Evolutionary conservation across 35 echinoderm and acorn worm species (phyloP).

Genomic region (Apostichopus parvimensis): DNA sequence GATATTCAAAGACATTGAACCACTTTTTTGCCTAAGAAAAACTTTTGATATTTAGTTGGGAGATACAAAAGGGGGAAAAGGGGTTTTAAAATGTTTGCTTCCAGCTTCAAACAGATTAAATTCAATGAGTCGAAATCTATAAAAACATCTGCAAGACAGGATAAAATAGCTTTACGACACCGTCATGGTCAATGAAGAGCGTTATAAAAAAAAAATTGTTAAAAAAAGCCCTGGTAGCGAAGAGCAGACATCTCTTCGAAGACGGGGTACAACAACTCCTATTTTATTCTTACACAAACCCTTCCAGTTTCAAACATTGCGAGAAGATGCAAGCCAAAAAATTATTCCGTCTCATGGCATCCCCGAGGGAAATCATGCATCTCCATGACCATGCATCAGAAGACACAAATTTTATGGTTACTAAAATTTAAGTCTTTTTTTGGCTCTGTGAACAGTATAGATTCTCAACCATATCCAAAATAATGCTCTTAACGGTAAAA

Average conservation of each 20-base stretch:
- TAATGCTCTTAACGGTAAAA: conserved; percentile 1
- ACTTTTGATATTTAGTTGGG: too few species aligned
- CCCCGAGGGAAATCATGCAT: conserved; percentile 40
- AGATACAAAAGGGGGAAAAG: too few species aligned
- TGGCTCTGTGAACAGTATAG: background rate
- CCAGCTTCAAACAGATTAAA: too few species aligned
- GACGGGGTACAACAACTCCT: background rate
- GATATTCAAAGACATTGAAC: too few species aligned
- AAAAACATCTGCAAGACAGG: too few species aligned
- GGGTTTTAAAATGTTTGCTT: too few species aligned
- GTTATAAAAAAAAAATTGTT: background rate
- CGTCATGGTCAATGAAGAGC: background rate
- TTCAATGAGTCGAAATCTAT: too few species aligned
- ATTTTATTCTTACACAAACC: background rate
- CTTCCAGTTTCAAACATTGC: background rate
- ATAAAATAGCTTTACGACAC: background rate
- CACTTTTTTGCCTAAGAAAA: too few species aligned
- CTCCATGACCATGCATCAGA: conserved; percentile 50
- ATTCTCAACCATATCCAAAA: conserved; percentile 14
- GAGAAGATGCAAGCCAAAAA: conserved; percentile 6
- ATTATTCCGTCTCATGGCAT: conserved; percentile 44
- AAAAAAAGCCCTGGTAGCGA: background rate
- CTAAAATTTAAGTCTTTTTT: background rate
- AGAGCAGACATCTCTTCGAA: background rate
- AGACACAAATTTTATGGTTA: conserved; percentile 31